These are phyloP conservation scores for Metopolophium dirhodum DNA, from an alignment of 1,140 invertebrate genomes.

Conservation along the genomic window DNA sequence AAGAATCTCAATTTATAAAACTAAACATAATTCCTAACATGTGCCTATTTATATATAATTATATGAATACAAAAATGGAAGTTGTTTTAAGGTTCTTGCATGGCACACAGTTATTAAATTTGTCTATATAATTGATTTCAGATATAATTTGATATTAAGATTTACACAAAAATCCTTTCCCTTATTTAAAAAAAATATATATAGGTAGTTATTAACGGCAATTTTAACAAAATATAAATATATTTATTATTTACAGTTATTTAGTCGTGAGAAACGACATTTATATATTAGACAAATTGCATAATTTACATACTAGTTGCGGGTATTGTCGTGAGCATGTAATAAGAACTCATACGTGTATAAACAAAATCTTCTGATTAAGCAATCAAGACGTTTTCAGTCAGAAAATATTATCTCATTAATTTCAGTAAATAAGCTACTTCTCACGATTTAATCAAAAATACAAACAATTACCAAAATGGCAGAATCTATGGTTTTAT, in stretches of 20 bases:
- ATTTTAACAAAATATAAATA: conserved; percentile 8
- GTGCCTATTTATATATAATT: neutral
- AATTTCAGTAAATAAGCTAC: neutral
- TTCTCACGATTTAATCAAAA: neutral
- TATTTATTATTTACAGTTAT: neutral
- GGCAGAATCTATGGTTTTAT: neutral
- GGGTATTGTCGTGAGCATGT: neutral
- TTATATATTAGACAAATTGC: neutral
- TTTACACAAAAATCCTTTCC: conserved; percentile 5
- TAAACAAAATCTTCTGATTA: conserved; percentile 34
- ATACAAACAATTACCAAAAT: neutral
- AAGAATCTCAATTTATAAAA: neutral
- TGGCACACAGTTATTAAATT: neutral
- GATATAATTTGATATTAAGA: neutral
- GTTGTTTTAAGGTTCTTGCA: neutral
- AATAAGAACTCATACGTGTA: neutral
- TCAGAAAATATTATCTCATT: neutral
- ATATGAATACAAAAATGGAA: neutral
- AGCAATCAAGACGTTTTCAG: neutral
- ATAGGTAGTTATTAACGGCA: neutral
- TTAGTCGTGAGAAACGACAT: conserved; percentile 14
- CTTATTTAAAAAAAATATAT: neutral
- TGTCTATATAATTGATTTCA: neutral
- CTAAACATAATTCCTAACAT: neutral
- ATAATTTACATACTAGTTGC: neutral